Evolutionary conservation across 1,140 invertebrate species (phyloP).

Genomic region (Leptopilina boulardi): DNA sequence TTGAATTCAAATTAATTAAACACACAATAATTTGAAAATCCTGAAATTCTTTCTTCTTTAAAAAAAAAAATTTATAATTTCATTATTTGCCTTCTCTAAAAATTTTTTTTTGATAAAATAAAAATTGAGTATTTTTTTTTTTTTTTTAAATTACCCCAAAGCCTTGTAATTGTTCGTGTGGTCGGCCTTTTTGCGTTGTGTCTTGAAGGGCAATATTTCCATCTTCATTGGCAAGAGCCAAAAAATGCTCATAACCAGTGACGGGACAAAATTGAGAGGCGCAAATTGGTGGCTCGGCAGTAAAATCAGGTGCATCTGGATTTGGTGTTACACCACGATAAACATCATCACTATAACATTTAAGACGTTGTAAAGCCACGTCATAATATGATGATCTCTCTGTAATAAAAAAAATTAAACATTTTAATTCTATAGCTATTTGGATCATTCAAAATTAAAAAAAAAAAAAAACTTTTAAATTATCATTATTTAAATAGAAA

Average conservation of each 20-base stretch:
- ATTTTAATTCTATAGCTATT: neutral
- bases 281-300: slow-evolving; percentile 69
- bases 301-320: slow-evolving; percentile 55
- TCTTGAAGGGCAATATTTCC: slow-evolving; percentile 83
- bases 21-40: too few species aligned
- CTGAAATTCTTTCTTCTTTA: too few species aligned
- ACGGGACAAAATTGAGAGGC: slow-evolving; percentile 73
- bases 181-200: slow-evolving; percentile 60
- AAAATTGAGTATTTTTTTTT: neutral
- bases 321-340: slow-evolving; percentile 70
- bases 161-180: slow-evolving; percentile 55
- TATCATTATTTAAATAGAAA: too few species aligned
- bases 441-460: slow-evolving; percentile 6
- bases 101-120: too few species aligned
- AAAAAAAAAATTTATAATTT: too few species aligned
- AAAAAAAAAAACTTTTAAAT: neutral
- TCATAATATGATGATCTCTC: slow-evolving; percentile 63
- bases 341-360: slow-evolving; percentile 65
- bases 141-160: slow-evolving; percentile 48
- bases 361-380: slow-evolving; percentile 64
- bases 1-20: too few species aligned
- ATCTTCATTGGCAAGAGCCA: slow-evolving; percentile 91
- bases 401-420: slow-evolving; percentile 57
- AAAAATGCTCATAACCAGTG: slow-evolving; percentile 80
- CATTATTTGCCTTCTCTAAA: too few species aligned